A percentile compares a stretch with the other conserved stretches of the same genome.
Conservation (phyloP, 2,113 vertebrate species). For the Cynoglossus semilaevis region DNA sequence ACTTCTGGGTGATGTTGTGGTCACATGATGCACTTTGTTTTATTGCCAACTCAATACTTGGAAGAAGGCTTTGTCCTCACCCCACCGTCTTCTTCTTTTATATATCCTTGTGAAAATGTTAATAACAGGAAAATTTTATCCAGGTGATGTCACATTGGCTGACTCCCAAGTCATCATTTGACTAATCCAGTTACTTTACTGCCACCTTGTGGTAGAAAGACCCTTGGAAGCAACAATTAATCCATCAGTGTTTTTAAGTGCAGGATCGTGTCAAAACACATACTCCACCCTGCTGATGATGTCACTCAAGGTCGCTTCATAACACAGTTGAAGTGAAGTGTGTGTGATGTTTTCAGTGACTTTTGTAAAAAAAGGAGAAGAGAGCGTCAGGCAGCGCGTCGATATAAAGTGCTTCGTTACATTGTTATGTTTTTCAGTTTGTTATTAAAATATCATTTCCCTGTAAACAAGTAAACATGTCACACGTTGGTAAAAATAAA, state of each 20-base stretch:
- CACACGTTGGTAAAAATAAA: conserved; percentile 84
- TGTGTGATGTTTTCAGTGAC: conserved; percentile 71
- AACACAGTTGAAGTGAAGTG: conserved; percentile 39
- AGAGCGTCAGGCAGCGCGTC: conserved; percentile 77
- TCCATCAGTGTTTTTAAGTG: neutral
- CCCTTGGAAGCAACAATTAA: no score
- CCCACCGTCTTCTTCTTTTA: conserved; percentile 10
- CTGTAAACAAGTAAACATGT: conserved; percentile 86
- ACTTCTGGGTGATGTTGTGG: conserved; percentile 47
- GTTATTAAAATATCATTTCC: conserved; percentile 83
- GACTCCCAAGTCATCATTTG: neutral
- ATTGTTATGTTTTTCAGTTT: conserved; percentile 77
- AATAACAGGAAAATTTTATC: neutral
- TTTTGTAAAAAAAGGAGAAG: conserved; percentile 79
- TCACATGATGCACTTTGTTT: conserved; percentile 47
- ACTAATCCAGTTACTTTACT: neutral
- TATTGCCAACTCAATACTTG: conserved; percentile 57
- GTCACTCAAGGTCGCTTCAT: neutral
- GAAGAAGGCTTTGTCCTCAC: conserved; percentile 36
- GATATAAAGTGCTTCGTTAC: conserved; percentile 83
- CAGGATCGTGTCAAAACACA: neutral
- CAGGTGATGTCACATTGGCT: neutral
- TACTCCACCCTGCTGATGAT: conserved; percentile 25
- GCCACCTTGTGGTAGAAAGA: neutral
- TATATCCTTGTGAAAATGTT: neutral